A percentile compares a stretch with the other conserved stretches of the same genome.
Conservation (phyloP, 2,888 invertebrate genomes). For the Hydroisotoma schaefferi region DNA sequence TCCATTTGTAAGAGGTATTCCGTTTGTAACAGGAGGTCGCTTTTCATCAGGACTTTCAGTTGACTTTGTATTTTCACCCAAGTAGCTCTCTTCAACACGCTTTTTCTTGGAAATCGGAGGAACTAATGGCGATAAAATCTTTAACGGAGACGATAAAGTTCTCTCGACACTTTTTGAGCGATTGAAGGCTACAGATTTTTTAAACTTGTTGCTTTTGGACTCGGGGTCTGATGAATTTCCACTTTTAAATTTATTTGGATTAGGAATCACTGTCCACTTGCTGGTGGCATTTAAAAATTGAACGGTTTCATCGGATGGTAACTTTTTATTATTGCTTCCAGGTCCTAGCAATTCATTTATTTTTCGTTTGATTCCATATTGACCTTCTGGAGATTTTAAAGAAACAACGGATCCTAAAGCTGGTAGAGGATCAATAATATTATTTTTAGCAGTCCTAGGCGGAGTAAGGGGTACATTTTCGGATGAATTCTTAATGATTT, state of each 20-base stretch:
- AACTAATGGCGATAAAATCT: too few species aligned
- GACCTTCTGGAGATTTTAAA: neutral
- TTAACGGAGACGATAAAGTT: neutral
- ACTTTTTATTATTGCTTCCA: neutral
- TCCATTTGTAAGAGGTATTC: neutral
- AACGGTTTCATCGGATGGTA: neutral
- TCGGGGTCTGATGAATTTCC: conserved; percentile 20
- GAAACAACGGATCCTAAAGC: conserved; percentile 8
- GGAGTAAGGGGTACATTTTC: neutral
- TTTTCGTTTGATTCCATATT: conserved; percentile 16
- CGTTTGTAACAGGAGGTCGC: too few species aligned
- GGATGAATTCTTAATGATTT: neutral
- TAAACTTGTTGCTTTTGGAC: conserved; percentile 3
- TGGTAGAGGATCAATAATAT: conserved; percentile 22
- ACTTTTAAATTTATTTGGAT: neutral
- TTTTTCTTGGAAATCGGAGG: too few species aligned
- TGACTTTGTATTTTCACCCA: too few species aligned
- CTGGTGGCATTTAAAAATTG: conserved; percentile 17
- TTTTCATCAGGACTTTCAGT: too few species aligned
- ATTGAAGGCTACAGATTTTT: neutral
- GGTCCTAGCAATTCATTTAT: conserved; percentile 7
- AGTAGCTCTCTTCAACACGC: too few species aligned
- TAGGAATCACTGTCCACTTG: conserved; percentile 13
- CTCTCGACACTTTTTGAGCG: conserved; percentile 21
- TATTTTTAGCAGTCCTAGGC: neutral